Conservation (phyloP, 2,888 invertebrate species). For the Amaurobius ferox region DNA sequence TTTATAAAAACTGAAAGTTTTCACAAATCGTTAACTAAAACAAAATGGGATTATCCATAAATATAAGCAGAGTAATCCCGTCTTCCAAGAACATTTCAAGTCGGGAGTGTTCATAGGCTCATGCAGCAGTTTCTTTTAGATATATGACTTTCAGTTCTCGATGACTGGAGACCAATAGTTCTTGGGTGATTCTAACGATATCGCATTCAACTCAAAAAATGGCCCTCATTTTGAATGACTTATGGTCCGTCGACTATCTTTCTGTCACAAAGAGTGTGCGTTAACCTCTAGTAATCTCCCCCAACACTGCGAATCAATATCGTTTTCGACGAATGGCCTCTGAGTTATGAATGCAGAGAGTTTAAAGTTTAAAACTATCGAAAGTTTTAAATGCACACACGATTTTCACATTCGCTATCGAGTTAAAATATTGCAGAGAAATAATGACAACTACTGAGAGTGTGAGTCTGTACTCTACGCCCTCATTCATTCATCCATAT, state of each 20-base stretch:
- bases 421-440: too few species aligned
- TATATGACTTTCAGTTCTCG: slow-evolving; percentile 3
- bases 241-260: slow-evolving; percentile 3
- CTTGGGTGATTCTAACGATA: slow-evolving; percentile 11
- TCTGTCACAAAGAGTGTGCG: neutral
- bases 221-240: neutral
- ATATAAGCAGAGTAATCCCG: neutral
- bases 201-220: neutral
- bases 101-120: neutral
- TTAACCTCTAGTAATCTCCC: neutral
- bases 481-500: too few species aligned
- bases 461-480: too few species aligned
- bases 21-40: too few species aligned
- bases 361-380: too few species aligned
- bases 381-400: too few species aligned
- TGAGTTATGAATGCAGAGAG: too few species aligned
- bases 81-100: neutral
- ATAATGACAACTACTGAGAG: too few species aligned
- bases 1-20: too few species aligned
- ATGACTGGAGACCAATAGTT: slow-evolving; percentile 14
- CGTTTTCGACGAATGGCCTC: neutral
- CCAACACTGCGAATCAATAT: neutral
- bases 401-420: too few species aligned
- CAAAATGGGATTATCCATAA: neutral
- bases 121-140: neutral